Base-by-base conservation (phyloP, 2,888 invertebrate species). In the Ferdinandea cuprea region DNA sequence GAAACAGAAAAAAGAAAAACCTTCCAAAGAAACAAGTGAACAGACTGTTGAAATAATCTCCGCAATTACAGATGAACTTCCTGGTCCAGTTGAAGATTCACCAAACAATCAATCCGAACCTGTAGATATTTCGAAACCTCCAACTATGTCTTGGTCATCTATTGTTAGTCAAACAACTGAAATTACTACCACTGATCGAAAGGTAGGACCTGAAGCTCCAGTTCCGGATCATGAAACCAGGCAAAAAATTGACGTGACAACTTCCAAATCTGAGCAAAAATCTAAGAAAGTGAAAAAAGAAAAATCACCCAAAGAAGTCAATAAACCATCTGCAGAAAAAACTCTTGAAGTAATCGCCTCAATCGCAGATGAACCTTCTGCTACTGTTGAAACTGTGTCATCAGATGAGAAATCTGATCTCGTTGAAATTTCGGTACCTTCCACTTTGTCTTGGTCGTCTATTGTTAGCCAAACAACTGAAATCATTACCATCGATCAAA, bases 181-280 rank as follows among this genome's bases (percentile, higher is more conserved):
- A 25, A 87, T 87, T 7, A 87, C 87, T 30, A 79, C 86, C 46
- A 28, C 85, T 3, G 88, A 87, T 54, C 87, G 87, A 71, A 40
- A 40, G 40, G 15, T 7, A 7, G 40, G 13, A 15, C 13, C 15
- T 15, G 13, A 40, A 40, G 5, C 13, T 15, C 2, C 40, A 40
- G 3, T 42, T 3, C 9, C 15, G 9, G 19, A 11, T 5, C 9
- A 4, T 1, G 9, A 3, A 11, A 5, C 9, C 11, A 44, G 5
- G 1, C 8, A 21, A 4, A 3, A 44, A 3, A 11, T 8, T 11
- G 19, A 44, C 15, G 3, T 13, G 1, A 17, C n/a, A 8, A 3
- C 11, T 11, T 11, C 3, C 1, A 44, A 44, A 19, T 3, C 44
- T 3, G 44, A 19, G 3, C 9, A 3, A 17, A 44, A 44, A 44